Conservation (phyloP, 2,888 invertebrate genomes). For the Drosophila kanekoi region DNA sequence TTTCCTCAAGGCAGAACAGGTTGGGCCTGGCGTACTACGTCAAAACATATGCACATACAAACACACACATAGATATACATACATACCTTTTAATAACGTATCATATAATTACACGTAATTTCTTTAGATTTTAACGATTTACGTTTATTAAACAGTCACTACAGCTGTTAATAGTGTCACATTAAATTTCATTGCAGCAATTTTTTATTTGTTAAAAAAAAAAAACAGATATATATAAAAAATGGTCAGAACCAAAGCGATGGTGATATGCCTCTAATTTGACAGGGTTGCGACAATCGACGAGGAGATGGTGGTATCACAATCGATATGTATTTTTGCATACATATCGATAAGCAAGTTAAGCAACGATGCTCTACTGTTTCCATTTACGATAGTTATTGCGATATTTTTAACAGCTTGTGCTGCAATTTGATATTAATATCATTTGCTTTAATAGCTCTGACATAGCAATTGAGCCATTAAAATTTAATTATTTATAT, state of each 20-base stretch:
- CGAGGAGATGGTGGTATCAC: conserved; percentile 10
- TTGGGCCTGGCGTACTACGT: conserved; percentile 35
- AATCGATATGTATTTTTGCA: conserved; percentile 4
- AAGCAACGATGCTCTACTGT: too few species aligned
- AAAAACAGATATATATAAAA: background rate
- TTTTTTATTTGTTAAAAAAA: conserved; percentile 10
- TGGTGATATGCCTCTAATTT: conserved; percentile 26
- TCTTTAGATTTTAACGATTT: background rate
- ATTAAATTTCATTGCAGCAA: conserved; percentile 19
- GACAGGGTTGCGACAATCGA: conserved; percentile 23
- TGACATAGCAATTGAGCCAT: too few species aligned
- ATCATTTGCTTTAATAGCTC: too few species aligned
- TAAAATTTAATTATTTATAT: too few species aligned
- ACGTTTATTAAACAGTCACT: conserved; percentile 6
- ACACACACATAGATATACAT: conserved; percentile 42
- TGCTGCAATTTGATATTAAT: background rate
- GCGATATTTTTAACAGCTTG: background rate
- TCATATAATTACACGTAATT: conserved; percentile 32
- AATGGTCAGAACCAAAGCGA: conserved; percentile 19
- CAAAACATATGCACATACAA: conserved; percentile 24
- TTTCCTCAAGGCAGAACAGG: conserved; percentile 36
- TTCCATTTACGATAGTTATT: too few species aligned
- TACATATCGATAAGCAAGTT: conserved; percentile 12
- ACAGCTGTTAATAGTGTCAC: background rate
- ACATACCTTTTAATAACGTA: conserved; percentile 41